Evolutionary conservation across 2,888 invertebrate species (phyloP).

Genomic region (Mellilla xanthometata): DNA sequence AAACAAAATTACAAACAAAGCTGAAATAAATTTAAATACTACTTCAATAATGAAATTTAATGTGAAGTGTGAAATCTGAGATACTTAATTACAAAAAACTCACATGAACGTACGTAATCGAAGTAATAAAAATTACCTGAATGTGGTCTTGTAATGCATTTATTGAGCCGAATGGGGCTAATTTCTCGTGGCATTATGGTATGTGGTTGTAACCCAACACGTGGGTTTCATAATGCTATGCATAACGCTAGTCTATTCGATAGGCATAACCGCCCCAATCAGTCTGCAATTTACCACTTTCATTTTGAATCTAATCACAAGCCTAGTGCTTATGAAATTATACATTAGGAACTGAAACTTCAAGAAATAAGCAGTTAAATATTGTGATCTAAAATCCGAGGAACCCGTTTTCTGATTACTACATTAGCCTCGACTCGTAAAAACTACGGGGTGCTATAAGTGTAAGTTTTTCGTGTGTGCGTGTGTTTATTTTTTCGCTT

Average conservation of each 20-base stretch:
- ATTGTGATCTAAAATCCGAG: too few relatives aligned
- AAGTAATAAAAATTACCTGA: constrained; percentile 2
- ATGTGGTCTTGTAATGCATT: constrained; percentile 2
- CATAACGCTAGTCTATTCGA: constrained; percentile 12
- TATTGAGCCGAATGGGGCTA: constrained; percentile 13
- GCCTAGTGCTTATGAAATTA: too few relatives aligned
- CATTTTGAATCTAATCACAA: constrained; percentile 13
- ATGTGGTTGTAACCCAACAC: constrained; percentile 18
- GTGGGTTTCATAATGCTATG: constrained; percentile 14
- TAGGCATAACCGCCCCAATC: constrained; percentile 15
- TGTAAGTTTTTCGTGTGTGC: too few relatives aligned
- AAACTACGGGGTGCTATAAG: too few relatives aligned
- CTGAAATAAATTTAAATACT: too few relatives aligned
- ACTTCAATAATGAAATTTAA: too few relatives aligned
- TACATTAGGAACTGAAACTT: too few relatives aligned
- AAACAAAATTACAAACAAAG: too few relatives aligned
- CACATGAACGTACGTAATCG: constrained; percentile 10
- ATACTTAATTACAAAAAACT: constrained; percentile 22
- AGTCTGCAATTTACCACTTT: constrained; percentile 17
- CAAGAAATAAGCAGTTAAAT: too few relatives aligned
- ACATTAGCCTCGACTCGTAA: too few relatives aligned
- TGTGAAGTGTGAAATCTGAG: not conserved
- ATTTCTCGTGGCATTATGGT: constrained; percentile 11
- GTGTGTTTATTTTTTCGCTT: too few relatives aligned
- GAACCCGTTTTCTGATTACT: too few relatives aligned